phyloP scores from a whole-genome alignment of 2,888 invertebrate species.

The Hofmannophila pseudospretella region DNA sequence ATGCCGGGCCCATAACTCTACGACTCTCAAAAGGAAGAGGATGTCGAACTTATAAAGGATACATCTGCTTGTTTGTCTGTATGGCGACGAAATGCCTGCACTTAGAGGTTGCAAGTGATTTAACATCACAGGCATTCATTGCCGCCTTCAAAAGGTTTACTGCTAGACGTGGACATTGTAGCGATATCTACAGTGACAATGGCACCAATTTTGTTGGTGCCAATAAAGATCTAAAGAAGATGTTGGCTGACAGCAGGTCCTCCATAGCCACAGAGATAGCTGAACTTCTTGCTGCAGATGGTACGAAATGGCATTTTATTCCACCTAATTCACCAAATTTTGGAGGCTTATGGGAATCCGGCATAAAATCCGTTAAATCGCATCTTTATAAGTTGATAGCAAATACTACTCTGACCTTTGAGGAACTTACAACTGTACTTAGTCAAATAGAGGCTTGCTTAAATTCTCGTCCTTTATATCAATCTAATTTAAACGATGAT shows the following conservation, averaged over 20 bases:
- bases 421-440: constrained; percentile 12
- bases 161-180: no score
- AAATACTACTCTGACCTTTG: constrained; percentile 10
- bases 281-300: background rate
- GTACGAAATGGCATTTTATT: constrained; percentile 12
- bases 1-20: background rate
- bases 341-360: constrained; percentile 15
- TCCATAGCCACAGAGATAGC: no score
- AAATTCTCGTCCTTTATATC: constrained; percentile 28
- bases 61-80: constrained; percentile 4
- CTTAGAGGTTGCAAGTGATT: background rate
- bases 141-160: constrained; percentile 2
- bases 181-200: no score
- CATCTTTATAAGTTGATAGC: constrained; percentile 8
- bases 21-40: no score
- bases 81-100: constrained; percentile 3
- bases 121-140: background rate
- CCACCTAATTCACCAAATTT: constrained; percentile 15
- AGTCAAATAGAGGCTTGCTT: constrained; percentile 21
- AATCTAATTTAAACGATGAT: no score
- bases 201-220: background rate
- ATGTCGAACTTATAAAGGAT: no score
- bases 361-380: constrained; percentile 11
- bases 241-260: no score
- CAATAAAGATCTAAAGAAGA: no score